Percentiles rank a stretch among this genome's conserved stretches.
Evolutionary conservation across 2,888 invertebrate species (phyloP).

Genomic region (Pseudanteris insignis): DNA sequence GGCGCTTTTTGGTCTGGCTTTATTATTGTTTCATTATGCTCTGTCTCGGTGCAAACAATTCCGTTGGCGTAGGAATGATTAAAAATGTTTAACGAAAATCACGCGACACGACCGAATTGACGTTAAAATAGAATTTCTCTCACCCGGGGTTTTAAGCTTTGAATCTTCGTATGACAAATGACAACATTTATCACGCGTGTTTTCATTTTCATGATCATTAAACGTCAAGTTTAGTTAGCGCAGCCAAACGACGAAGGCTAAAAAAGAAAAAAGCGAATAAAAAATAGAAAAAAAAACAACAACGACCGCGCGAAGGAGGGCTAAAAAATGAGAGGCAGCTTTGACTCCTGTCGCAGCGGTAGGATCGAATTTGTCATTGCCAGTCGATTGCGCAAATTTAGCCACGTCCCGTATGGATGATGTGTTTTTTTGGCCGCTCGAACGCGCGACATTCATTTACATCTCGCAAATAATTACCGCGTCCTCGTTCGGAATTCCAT

Average conservation of each 20-base stretch:
- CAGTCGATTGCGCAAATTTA: slow-evolving; percentile 37
- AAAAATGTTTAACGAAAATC: slow-evolving; percentile 18
- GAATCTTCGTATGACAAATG: slow-evolving; percentile 26
- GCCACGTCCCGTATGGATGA: slow-evolving; percentile 28
- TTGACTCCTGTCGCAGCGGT: slow-evolving; percentile 21
- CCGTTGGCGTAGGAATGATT: background rate
- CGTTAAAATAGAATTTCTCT: slow-evolving; percentile 22
- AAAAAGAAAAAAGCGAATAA: too few relatives aligned
- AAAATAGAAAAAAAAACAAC: too few relatives aligned
- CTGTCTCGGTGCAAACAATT: too few relatives aligned
- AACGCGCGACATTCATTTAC: slow-evolving; percentile 36
- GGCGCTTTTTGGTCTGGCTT: too few relatives aligned
- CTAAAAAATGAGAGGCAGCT: slow-evolving; percentile 6
- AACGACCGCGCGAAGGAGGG: background rate
- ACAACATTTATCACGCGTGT: slow-evolving; percentile 25
- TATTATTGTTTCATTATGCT: too few relatives aligned
- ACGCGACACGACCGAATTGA: slow-evolving; percentile 5
- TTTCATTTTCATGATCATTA: slow-evolving; percentile 36
- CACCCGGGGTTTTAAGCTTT: slow-evolving; percentile 16
- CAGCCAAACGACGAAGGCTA: too few relatives aligned
- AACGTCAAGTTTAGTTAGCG: slow-evolving; percentile 24
- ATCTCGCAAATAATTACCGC: slow-evolving; percentile 39
- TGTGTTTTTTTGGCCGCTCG: slow-evolving; percentile 24
- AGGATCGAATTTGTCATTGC: slow-evolving; percentile 37
- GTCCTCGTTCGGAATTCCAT: slow-evolving; percentile 39